Conservation (phyloP, 2,113 vertebrate species). For the Etheostoma spectabile region DNA sequence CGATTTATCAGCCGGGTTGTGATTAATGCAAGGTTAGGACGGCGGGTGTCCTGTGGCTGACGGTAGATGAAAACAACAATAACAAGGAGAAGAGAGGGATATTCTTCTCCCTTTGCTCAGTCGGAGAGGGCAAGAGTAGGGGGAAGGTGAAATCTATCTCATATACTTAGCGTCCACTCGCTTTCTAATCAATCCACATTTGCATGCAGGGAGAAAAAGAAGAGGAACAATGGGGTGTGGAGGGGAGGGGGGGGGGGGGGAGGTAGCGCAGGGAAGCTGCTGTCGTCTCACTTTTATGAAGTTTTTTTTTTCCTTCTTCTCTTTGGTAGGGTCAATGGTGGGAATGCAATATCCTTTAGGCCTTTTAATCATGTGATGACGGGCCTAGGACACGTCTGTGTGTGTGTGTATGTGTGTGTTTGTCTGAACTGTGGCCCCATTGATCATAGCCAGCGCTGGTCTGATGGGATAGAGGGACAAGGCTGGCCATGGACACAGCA, state of each 20-base stretch:
- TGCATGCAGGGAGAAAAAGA: constrained; percentile 48
- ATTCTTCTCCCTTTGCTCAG: constrained; percentile 73
- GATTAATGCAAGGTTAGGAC: constrained; percentile 90
- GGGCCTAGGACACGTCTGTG: constrained; percentile 78
- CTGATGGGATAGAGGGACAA: constrained; percentile 87
- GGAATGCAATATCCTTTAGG: constrained; percentile 86
- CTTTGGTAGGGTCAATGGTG: constrained; percentile 71
- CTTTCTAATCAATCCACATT: constrained; percentile 73
- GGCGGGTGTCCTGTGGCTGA: constrained; percentile 81
- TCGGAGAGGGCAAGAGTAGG: constrained; percentile 70
- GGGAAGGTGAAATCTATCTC: constrained; percentile 51
- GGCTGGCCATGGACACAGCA: constrained; percentile 79
- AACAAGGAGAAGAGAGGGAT: constrained; percentile 40
- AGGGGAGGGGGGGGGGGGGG: too few species aligned
- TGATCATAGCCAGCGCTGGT: constrained; percentile 90
- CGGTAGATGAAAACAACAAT: constrained; percentile 64
- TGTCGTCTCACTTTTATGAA: constrained; percentile 82
- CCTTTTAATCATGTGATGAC: constrained; percentile 85
- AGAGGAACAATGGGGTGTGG: neutral
- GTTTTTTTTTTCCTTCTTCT: constrained; percentile 67
- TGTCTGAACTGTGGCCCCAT: constrained; percentile 79
- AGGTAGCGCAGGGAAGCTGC: constrained; percentile 35
- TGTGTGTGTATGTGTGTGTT: constrained; percentile 57
- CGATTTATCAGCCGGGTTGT: constrained; percentile 93
- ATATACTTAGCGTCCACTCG: constrained; percentile 33